Percentiles rank a stretch among this genome's conserved stretches.
Conservation (phyloP, 2,888 invertebrate species). For the Drosophila siamana region DNA sequence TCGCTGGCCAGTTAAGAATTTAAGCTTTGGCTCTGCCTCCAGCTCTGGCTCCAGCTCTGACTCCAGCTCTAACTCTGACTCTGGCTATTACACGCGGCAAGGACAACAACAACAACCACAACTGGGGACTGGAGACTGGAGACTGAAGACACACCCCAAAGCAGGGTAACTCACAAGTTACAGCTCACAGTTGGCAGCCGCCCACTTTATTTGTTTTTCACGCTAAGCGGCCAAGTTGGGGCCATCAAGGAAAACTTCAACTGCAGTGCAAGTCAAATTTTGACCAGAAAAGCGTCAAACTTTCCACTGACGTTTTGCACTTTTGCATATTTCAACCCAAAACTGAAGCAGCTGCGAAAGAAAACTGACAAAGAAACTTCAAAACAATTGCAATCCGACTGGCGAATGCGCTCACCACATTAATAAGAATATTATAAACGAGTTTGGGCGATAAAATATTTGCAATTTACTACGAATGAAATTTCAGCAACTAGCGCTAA, state of each 20-base stretch:
- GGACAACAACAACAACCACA: background rate
- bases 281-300: constrained; percentile 76
- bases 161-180: background rate
- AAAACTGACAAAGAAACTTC: constrained; percentile 40
- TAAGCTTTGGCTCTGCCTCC: constrained; percentile 27
- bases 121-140: background rate
- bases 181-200: background rate
- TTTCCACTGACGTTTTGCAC: constrained; percentile 73
- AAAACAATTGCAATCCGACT: background rate
- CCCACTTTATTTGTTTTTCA: constrained; percentile 77
- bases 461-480: too few relatives aligned
- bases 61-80: constrained; percentile 21
- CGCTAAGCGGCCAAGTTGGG: constrained; percentile 70
- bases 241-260: constrained; percentile 79
- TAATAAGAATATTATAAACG: too few relatives aligned
- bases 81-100: constrained; percentile 42
- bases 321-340: constrained; percentile 75
- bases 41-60: constrained; percentile 10
- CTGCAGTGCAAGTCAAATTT: constrained; percentile 76
- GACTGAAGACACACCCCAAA: background rate
- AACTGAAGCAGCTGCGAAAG: constrained; percentile 54
- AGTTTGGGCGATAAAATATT: too few relatives aligned
- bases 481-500: too few relatives aligned
- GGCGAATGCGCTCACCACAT: constrained; percentile 17
- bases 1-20: constrained; percentile 60